phyloP scores from a whole-genome alignment of 2,888 invertebrate species.

The Thecocarcelia acutangulata region DNA sequence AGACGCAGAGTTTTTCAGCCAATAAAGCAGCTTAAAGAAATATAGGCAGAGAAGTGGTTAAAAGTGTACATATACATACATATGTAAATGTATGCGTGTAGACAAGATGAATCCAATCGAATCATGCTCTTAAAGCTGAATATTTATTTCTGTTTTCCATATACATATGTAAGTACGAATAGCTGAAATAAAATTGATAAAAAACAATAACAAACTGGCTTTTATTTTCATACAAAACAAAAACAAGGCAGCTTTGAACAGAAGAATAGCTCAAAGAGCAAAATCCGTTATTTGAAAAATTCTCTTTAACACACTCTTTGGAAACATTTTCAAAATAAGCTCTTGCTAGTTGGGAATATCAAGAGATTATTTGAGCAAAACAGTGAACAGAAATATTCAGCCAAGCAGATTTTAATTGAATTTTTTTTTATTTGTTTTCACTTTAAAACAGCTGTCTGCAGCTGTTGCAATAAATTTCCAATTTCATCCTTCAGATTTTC shows the following conservation, averaged over 20 bases:
- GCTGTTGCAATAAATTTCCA: conserved; percentile 41
- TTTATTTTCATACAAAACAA: not conserved
- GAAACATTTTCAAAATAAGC: too few relatives aligned
- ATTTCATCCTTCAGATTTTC: conserved; percentile 40
- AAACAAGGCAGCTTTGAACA: too few relatives aligned
- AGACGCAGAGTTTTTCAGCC: not conserved
- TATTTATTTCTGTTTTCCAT: conserved; percentile 23
- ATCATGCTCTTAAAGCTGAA: conserved; percentile 51
- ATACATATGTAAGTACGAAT: too few relatives aligned
- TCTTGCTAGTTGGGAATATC: not conserved
- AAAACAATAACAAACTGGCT: not conserved
- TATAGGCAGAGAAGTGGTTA: conserved; percentile 23
- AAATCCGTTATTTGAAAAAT: not conserved
- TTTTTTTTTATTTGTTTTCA: conserved; percentile 31
- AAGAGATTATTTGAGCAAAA: not conserved
- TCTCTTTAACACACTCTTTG: conserved; percentile 8
- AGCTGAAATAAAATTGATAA: not conserved
- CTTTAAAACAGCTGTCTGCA: conserved; percentile 46
- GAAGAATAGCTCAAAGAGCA: conserved; percentile 7
- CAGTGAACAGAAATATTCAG: not conserved
- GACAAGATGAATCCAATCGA: conserved; percentile 7
- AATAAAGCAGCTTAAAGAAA: conserved; percentile 32
- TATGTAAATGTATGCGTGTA: too few relatives aligned
- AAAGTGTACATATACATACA: not conserved
- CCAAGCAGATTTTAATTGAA: not conserved